These are phyloP conservation scores for Remorina albescens DNA, from an alignment of 2,797 vertebrate species.

Conservation along the genomic window DNA sequence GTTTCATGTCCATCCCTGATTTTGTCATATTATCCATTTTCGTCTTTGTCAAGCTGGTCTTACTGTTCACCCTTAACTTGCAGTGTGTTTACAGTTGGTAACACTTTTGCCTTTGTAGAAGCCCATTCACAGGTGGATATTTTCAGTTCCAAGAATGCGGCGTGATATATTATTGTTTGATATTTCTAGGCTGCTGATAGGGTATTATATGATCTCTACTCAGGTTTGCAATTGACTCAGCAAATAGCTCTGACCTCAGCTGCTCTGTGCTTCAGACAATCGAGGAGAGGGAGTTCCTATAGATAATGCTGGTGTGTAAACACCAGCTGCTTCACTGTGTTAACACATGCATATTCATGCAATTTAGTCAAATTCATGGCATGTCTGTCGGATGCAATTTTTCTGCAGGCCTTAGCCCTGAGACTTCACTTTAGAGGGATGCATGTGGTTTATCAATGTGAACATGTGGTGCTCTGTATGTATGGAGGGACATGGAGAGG, in stretches of 20 bases:
- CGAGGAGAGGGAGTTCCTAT: conserved; percentile 62
- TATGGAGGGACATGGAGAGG: conserved; percentile 4
- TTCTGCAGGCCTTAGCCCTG: conserved; percentile 79
- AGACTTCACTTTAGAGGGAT: conserved; percentile 77
- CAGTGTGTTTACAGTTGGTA: background rate
- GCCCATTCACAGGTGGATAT: conserved; percentile 8
- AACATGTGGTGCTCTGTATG: conserved; percentile 47
- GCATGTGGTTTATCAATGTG: conserved; percentile 76
- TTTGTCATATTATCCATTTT: background rate
- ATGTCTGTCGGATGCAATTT: conserved; percentile 76
- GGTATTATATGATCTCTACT: conserved; percentile 45
- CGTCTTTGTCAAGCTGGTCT: background rate
- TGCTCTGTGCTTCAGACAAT: conserved; percentile 60
- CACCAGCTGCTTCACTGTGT: conserved; percentile 70
- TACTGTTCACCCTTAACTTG: background rate
- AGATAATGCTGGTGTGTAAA: conserved; percentile 73
- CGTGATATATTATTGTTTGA: conserved; percentile 43
- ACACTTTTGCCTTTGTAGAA: conserved; percentile 4
- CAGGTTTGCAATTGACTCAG: conserved; percentile 68
- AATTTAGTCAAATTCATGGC: conserved; percentile 58
- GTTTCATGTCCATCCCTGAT: background rate
- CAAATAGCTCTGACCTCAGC: conserved; percentile 67
- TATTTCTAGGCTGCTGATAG: conserved; percentile 46
- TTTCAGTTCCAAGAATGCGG: conserved; percentile 11
- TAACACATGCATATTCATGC: conserved; percentile 35